phyloP scores from a whole-genome alignment of 2,888 invertebrate species.

The Malthinus flaveolus region DNA sequence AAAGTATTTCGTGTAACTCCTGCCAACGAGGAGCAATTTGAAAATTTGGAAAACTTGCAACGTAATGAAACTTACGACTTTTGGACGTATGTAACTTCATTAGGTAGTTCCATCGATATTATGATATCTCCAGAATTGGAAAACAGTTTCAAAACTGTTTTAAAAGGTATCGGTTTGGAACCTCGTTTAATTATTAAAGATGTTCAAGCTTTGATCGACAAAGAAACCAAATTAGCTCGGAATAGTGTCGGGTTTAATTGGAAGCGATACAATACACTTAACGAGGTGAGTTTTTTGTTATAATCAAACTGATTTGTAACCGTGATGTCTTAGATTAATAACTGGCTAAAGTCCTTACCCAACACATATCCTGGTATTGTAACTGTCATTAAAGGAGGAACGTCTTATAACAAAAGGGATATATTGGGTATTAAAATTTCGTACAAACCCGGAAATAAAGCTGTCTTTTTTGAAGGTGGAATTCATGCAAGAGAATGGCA shows the following conservation, averaged over 20 bases:
- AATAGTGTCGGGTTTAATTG: not conserved
- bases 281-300: not conserved
- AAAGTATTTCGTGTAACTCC: too few species aligned
- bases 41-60: too few species aligned
- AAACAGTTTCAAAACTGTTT: conserved; percentile 52
- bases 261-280: not conserved
- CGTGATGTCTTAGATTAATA: not conserved
- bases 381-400: conserved; percentile 54
- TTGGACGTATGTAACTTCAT: conserved; percentile 52
- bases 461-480: conserved; percentile 61
- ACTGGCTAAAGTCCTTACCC: not conserved
- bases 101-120: conserved; percentile 54
- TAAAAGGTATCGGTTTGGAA: conserved; percentile 30
- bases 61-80: conserved; percentile 38
- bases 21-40: too few species aligned
- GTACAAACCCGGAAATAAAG: conserved; percentile 54
- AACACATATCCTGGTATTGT: not conserved
- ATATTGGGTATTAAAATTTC: conserved; percentile 58
- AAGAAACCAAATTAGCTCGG: not conserved
- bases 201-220: conserved; percentile 57
- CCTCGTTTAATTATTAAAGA: conserved; percentile 38
- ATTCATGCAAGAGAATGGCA: conserved; percentile 52
- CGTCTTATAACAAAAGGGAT: conserved; percentile 61
- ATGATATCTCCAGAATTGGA: conserved; percentile 63
- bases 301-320: too few species aligned